Evolutionary conservation across 2,888 invertebrate species (phyloP), one percentile per base, ranked within the genome.

Genomic region (Nymphalis urticae): DNA sequence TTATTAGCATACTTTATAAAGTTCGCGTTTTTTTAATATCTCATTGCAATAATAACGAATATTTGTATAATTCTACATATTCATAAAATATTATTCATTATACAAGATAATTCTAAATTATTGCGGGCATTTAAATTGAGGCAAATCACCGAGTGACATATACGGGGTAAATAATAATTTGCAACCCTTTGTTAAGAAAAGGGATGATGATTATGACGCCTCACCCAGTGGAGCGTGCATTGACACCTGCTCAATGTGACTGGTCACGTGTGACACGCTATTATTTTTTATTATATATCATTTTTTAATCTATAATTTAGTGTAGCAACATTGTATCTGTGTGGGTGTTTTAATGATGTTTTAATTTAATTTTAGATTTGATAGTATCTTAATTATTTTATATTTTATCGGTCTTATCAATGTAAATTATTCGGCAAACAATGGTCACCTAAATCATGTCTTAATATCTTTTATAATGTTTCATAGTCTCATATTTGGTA

Each of bases 141-240:
- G 79, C 85, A 86, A 88, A 88, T 82, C 79, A 80, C 80, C 76
- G 86, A 80, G 84, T 89, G 88, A 89, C 73, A 68, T 88, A 84
- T 86, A 86, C 87, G 87, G 91, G 85, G 87, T 85, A 90, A 91
- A 91, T 89, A 91, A 90, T 85, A 88, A 90, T 91, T 92, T 88
- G 87, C 88, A 90, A 90, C 90, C 91, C 91, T 88, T 90, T 89
- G 86, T 88, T 77, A 73, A 75, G 21, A 76, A 63, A 64, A 76
- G 85, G 81, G 85, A 83, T 80, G 79, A 79, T 86, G 82, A 84
- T 86, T 83, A 85, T 85, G 79, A 85, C 80, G 82, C 82, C 80
- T 73, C 56, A 66, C 58, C 48, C 66, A 68, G 66, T 70, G 65
- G 72, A 75, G 82, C 82, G 82, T 76, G 75, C 75, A 72, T 77